Evolutionary conservation across 2,888 invertebrate species (phyloP), one percentile per base, ranked within the genome.

Genomic region (Meliscaeva auricollis): DNA sequence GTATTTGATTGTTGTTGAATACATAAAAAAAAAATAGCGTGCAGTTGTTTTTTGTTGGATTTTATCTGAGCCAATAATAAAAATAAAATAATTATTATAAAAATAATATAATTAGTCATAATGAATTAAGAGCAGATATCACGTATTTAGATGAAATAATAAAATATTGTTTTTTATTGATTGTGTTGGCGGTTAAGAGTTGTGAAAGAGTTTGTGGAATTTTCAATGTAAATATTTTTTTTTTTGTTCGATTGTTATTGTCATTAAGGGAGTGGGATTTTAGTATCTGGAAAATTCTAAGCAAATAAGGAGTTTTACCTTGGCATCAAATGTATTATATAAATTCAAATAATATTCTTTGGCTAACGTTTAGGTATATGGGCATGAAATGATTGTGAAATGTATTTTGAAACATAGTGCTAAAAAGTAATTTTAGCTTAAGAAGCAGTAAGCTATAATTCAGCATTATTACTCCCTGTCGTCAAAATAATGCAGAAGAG

Each of bases 121-220:
- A 11, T 68, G 41, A 11, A 56, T 70, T 79, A 38, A 20, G 32
- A 54, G 58, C 70, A 66, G 46, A 32, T 80, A 75, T 84, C 84
- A 84, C 84, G 84, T 72, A 70, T 68, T 75, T 32, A 58, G 30
- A 66, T 52, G 84, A 66, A 80, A 84, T 84, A 15, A 66, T 15
- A 52, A 30, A 17, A 30, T 7, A n/a, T 35, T 54, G 20, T 52
- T 17, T 68, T 46, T 54, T 13, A 20, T 56, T 15, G 75, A 64
- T 81, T 38, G 38, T 38, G 38, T 38, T 32, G 20, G 17, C 6
- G 15, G 4, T 13, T 1, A 9, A 9, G 13, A 17, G 8, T 35
- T 35, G 44, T 35, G 20, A 20, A 68, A 58, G 15, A 62, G 22
- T 30, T 60, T 48, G n/a, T n/a, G 35, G 32, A 0, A 17, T 44